Percentiles rank a stretch among this genome's conserved stretches.
Conservation (phyloP, 2,888 invertebrate species). For the Alviniconcha strummeri region DNA sequence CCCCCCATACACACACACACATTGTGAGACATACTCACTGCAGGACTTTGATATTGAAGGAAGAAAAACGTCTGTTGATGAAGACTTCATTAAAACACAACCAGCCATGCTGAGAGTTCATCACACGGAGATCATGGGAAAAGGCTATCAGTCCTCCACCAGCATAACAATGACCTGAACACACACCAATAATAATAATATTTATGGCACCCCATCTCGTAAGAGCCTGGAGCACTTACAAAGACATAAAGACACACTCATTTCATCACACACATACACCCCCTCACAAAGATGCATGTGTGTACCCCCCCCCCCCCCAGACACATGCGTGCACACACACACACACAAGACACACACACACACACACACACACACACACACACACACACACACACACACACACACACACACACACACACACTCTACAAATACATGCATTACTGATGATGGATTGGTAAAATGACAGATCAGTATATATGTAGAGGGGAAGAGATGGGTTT, state of each 20-base stretch:
- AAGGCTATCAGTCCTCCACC: constrained; percentile 47
- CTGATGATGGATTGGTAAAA: too few relatives aligned
- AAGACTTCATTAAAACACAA: constrained; percentile 48
- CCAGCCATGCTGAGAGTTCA: constrained; percentile 51
- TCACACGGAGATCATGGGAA: constrained; percentile 47
- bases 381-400: not conserved
- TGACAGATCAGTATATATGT: too few relatives aligned
- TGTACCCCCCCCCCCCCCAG: not conserved
- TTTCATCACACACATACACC: too few relatives aligned
- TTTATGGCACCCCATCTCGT: too few relatives aligned
- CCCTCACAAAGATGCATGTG: too few relatives aligned
- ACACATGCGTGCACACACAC: not conserved
- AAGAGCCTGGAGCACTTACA: too few relatives aligned
- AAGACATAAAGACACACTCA: too few relatives aligned
- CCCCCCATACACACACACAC: too few relatives aligned
- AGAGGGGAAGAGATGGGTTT: too few relatives aligned
- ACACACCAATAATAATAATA: not conserved
- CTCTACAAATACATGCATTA: not conserved
- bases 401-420: not conserved
- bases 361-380: not conserved
- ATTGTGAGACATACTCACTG: not conserved
- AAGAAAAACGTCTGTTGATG: constrained; percentile 16
- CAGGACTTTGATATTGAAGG: constrained; percentile 13
- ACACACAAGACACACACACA: not conserved
- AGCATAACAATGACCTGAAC: constrained; percentile 34